Evolutionary conservation across 1,140 invertebrate species (phyloP).

Genomic region (Pseudachorutes palmiensis): DNA sequence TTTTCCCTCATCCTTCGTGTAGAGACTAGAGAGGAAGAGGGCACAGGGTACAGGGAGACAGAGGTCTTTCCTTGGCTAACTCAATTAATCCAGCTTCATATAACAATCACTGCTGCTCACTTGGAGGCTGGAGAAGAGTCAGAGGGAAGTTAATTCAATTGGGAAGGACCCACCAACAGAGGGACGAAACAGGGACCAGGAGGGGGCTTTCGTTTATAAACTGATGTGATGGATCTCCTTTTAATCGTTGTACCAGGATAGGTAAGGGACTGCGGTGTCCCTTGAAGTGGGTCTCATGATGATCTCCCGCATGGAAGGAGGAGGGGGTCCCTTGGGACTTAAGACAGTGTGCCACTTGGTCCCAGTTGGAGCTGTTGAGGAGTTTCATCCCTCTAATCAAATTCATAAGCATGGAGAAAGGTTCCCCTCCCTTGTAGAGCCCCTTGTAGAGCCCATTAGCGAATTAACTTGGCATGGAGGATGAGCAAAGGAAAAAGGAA

Average conservation of each 20-base stretch:
- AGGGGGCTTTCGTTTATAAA: background rate
- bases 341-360: slow-evolving; percentile 17
- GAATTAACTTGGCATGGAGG: slow-evolving; percentile 16
- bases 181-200: background rate
- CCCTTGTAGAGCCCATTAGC: slow-evolving; percentile 21
- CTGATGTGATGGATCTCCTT: slow-evolving; percentile 20
- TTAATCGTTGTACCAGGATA: slow-evolving; percentile 15
- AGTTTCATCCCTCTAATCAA: slow-evolving; percentile 22
- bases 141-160: background rate
- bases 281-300: slow-evolving; percentile 3
- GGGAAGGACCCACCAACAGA: background rate
- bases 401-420: slow-evolving; percentile 21
- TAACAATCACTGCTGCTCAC: slow-evolving; percentile 15
- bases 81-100: slow-evolving; percentile 25
- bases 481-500: background rate
- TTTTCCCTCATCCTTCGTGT: slow-evolving; percentile 1
- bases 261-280: slow-evolving; percentile 5
- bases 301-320: slow-evolving; percentile 1
- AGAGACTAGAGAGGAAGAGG: background rate
- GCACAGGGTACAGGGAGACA: background rate
- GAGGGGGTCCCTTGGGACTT: background rate
- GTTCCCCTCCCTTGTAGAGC: background rate
- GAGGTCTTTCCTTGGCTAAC: slow-evolving; percentile 10
- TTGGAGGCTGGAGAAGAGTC: background rate
- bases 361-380: slow-evolving; percentile 14